Percentiles rank a stretch among this genome's conserved stretches.
phyloP scores from a whole-genome alignment of 2,113 vertebrate species.

The Xiphophorus maculatus region DNA sequence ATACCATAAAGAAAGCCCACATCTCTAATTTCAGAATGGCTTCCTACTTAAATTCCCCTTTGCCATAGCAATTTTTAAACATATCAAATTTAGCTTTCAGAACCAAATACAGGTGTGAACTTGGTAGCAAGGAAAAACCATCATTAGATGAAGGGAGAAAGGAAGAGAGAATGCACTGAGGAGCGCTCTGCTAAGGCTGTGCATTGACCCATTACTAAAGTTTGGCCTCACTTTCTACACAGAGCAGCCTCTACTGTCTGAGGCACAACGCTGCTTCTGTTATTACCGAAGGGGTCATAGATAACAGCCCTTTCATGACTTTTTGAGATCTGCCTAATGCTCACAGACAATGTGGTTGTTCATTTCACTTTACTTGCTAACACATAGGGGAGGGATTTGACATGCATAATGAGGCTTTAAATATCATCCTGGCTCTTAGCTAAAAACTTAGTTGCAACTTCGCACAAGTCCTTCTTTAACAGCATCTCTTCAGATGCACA shows the following conservation, averaged over 20 bases:
- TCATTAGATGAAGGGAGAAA: conserved; percentile 25
- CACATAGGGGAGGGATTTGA: conserved; percentile 1
- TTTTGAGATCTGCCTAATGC: conserved; percentile 24
- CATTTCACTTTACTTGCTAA: conserved; percentile 30
- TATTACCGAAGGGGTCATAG: conserved; percentile 64
- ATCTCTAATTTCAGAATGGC: not conserved
- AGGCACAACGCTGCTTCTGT: conserved; percentile 46
- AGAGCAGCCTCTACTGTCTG: conserved; percentile 44
- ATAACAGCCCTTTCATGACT: conserved; percentile 54
- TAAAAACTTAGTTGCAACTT: conserved; percentile 16
- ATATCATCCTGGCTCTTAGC: not conserved
- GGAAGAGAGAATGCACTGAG: conserved; percentile 40
- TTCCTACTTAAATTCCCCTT: conserved; percentile 2
- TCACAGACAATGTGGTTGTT: conserved; percentile 26
- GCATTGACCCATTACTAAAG: conserved; percentile 70
- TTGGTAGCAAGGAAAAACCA: conserved; percentile 24
- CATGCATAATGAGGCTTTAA: conserved; percentile 10
- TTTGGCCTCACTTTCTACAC: conserved; percentile 52
- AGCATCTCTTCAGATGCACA: conserved; percentile 29
- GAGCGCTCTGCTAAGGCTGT: conserved; percentile 60
- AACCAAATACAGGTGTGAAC: conserved; percentile 53
- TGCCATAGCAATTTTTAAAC: conserved; percentile 5
- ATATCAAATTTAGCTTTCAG: conserved; percentile 35
- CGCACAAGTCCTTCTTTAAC: conserved; percentile 13
- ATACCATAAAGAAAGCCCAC: too few species aligned